phyloP scores from a whole-genome alignment of 2,797 vertebrate genomes.

The Sarcophilus harrisii region DNA sequence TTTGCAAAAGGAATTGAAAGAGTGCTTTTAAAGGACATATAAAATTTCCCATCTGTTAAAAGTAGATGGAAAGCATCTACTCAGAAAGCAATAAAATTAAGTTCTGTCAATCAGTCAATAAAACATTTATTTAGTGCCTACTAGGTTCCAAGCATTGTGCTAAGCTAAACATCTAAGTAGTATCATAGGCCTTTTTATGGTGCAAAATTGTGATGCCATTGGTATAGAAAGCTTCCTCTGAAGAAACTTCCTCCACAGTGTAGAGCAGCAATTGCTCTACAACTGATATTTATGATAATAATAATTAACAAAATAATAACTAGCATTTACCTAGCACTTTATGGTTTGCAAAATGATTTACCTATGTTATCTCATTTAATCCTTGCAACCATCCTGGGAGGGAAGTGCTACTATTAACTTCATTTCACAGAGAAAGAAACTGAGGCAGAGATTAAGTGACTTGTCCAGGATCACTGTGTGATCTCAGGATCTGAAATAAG shows the following conservation, averaged over 20 bases:
- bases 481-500: background rate
- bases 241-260: background rate
- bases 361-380: background rate
- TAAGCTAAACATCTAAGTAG: background rate
- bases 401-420: background rate
- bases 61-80: background rate
- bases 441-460: background rate
- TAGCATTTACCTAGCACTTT: background rate
- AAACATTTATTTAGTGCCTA: background rate
- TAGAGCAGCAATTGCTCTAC: background rate
- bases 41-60: background rate
- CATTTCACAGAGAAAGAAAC: background rate
- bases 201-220: background rate
- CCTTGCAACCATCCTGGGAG: background rate
- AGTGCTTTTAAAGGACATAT: background rate
- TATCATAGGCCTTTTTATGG: background rate
- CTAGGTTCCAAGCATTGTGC: background rate
- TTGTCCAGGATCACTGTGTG: background rate
- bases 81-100: background rate
- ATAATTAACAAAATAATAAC: background rate
- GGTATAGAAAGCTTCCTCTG: background rate
- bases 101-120: background rate
- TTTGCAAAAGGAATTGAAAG: background rate
- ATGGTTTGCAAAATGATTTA: background rate
- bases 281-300: background rate